Base-by-base conservation (phyloP, 92 coral and sea anemone species). In the Ricordea florida region DNA sequence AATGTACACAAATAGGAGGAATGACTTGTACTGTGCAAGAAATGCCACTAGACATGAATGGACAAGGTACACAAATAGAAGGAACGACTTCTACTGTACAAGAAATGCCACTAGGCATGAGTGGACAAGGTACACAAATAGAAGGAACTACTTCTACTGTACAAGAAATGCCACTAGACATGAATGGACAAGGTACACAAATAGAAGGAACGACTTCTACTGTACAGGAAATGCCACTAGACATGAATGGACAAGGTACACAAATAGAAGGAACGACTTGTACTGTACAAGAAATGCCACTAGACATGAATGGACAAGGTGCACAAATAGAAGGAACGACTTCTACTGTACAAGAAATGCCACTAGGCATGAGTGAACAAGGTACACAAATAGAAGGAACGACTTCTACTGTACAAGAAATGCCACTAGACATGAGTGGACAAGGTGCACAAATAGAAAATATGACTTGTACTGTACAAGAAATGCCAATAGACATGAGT, bases 201-300 rank as follows among this genome's bases (percentile, higher is more conserved):
- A n/a, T 57, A 44, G 36, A 41, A 41, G 57, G 18, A 17, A 24
- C 26, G 13, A n/a, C 8, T 8, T 8, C 9, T 8, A 27, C 17
- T 5, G 20, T 6, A n/a, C 56, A 41, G 24, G 73, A 66, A 66
- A 42, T 44, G 24, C 73, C 55, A 0, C 32, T 45, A 5, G 73
- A 66, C 6, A 44, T 66, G 57, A 44, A 18, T 15, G 52, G 29
- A 66, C 56, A 45, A 38, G 57, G 8, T 20, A n/a, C n/a, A n/a
- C n/a, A n/a, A n/a, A n/a, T n/a, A n/a, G n/a, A n/a, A n/a, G n/a
- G n/a, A n/a, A n/a, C n/a, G n/a, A n/a, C n/a, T n/a, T n/a, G n/a
- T n/a, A n/a, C n/a, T n/a, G n/a, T n/a, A n/a, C n/a, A n/a, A n/a
- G 73, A 66, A 10, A 44, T 66, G 73, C 36, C 17, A 24, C 46